Conservation (phyloP, 2,888 invertebrate species). For the Stenichneumon culpator region DNA sequence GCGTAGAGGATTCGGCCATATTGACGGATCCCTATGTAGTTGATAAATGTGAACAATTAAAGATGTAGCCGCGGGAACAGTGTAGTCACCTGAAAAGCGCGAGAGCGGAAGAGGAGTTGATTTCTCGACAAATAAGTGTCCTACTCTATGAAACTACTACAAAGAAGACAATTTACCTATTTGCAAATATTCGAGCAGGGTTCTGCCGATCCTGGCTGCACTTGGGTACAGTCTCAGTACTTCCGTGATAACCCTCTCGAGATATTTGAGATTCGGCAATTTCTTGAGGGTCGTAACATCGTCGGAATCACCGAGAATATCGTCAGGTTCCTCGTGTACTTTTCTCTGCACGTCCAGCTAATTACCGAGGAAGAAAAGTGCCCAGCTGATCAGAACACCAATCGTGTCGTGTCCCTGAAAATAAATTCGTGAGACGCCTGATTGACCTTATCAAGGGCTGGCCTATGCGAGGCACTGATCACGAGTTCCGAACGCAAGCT, state of each 20-base stretch:
- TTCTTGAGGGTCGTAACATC: conserved; percentile 74
- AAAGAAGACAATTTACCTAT: conserved; percentile 32
- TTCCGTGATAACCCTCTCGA: too few relatives aligned
- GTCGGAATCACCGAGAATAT: conserved; percentile 81
- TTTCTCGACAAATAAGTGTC: background rate
- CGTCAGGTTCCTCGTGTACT: conserved; percentile 84
- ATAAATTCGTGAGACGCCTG: background rate
- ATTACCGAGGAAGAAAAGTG: conserved; percentile 84
- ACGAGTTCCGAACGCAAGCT: conserved; percentile 56
- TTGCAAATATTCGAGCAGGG: conserved; percentile 77
- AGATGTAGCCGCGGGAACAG: too few relatives aligned
- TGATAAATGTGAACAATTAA: too few relatives aligned
- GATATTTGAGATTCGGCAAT: too few relatives aligned
- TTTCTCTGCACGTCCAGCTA: conserved; percentile 82
- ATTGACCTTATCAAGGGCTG: background rate
- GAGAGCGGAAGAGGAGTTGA: background rate
- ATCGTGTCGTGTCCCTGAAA: conserved; percentile 71
- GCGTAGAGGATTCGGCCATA: too few relatives aligned
- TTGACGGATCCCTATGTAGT: too few relatives aligned
- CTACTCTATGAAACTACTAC: background rate
- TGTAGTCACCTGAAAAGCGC: too few relatives aligned
- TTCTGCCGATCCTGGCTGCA: conserved; percentile 86
- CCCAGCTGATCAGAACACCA: conserved; percentile 86
- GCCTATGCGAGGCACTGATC: too few relatives aligned
- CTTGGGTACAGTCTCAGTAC: conserved; percentile 86